Evolutionary conservation across 2,888 invertebrate species (phyloP).

Genomic region (Fragum sueziense): DNA sequence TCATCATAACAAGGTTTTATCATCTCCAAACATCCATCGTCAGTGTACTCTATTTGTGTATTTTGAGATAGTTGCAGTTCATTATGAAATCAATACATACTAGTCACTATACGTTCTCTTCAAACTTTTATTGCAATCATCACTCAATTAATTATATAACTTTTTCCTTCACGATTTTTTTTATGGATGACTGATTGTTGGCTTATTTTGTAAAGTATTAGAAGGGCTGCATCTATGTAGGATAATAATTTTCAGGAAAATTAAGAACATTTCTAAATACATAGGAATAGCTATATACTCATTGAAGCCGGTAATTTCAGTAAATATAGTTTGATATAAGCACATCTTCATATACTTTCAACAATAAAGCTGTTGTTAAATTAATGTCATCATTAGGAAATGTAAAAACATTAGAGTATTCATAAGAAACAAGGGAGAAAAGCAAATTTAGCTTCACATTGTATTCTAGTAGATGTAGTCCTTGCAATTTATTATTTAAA

Average conservation of each 20-base stretch:
- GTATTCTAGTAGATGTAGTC: not conserved
- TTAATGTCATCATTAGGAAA: too few relatives aligned
- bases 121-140: slow-evolving; percentile 17
- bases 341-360: too few relatives aligned
- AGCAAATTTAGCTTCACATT: too few relatives aligned
- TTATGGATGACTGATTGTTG: slow-evolving; percentile 19
- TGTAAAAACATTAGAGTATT: too few relatives aligned
- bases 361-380: too few relatives aligned
- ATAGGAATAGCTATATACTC: too few relatives aligned
- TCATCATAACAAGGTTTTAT: slow-evolving; percentile 1
- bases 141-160: slow-evolving; percentile 17
- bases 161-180: slow-evolving; percentile 1
- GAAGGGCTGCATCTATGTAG: not conserved
- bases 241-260: too few relatives aligned
- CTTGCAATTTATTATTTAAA: slow-evolving; percentile 11
- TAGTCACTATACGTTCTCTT: slow-evolving; percentile 14
- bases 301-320: too few relatives aligned
- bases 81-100: slow-evolving; percentile 21
- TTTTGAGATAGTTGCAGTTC: slow-evolving; percentile 41
- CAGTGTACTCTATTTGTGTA: slow-evolving; percentile 34
- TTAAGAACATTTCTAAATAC: too few relatives aligned
- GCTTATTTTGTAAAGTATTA: slow-evolving; percentile 12
- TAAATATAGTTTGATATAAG: too few relatives aligned
- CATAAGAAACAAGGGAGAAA: too few relatives aligned
- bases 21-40: slow-evolving; percentile 25